Conservation (phyloP, 1,140 invertebrate species). For the Vollenhovia emeryi region DNA sequence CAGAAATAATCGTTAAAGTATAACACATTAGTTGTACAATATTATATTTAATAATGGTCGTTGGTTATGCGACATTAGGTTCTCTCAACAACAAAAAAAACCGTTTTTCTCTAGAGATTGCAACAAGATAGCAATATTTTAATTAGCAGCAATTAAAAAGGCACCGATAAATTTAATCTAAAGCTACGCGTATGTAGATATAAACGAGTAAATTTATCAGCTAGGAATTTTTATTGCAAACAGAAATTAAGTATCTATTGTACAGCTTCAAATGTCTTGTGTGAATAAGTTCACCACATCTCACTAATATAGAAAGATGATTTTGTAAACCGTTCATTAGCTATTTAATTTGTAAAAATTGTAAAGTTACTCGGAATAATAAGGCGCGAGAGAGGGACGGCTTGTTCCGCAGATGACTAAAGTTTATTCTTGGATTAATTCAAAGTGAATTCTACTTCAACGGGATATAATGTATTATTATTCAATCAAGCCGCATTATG, state of each 20-base stretch:
- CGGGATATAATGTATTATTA: conserved; percentile 9
- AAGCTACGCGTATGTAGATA: neutral
- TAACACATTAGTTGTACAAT: neutral
- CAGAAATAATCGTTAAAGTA: neutral
- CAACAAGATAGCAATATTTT: neutral
- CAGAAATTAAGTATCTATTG: neutral
- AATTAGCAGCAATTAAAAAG: neutral
- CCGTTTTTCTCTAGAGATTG: neutral
- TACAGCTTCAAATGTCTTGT: too few species aligned
- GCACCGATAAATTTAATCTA: neutral
- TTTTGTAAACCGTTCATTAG: too few species aligned
- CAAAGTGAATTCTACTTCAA: neutral
- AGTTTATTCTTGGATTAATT: conserved; percentile 2
- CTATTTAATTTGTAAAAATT: too few species aligned
- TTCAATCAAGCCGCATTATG: conserved; percentile 30
- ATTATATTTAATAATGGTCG: neutral
- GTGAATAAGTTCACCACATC: too few species aligned
- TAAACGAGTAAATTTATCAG: neutral
- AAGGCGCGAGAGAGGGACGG: neutral
- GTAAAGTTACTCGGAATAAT: too few species aligned
- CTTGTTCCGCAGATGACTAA: neutral
- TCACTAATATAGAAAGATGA: too few species aligned
- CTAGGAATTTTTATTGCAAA: neutral
- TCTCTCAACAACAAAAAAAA: neutral
- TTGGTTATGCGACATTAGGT: neutral